phyloP scores from a whole-genome alignment of 2,888 invertebrate species.

The Hoplodrina ambigua region DNA sequence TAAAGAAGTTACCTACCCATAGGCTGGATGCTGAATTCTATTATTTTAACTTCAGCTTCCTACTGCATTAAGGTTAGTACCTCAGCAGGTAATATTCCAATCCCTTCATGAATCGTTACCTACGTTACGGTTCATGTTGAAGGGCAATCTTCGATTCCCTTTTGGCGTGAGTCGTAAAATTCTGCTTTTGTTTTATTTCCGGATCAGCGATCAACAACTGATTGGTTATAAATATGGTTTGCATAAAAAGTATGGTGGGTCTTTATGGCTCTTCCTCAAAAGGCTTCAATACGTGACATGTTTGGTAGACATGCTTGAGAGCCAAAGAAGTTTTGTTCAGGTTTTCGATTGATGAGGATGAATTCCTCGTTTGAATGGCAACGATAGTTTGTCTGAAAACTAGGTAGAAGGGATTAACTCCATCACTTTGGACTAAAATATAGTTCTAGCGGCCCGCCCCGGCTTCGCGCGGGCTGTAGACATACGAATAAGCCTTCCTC shows the following conservation, averaged over 20 bases:
- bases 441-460: no score
- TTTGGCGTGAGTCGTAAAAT: slow-evolving; percentile 32
- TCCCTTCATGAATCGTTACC: background rate
- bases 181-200: slow-evolving; percentile 34
- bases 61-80: background rate
- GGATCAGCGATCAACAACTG: slow-evolving; percentile 12
- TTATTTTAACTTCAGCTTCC: background rate
- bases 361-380: slow-evolving; percentile 23
- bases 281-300: slow-evolving; percentile 10
- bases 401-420: background rate
- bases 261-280: slow-evolving; percentile 6
- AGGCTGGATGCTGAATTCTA: no score
- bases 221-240: slow-evolving; percentile 22
- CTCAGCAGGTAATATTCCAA: background rate
- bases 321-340: slow-evolving; percentile 5
- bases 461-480: no score
- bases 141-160: slow-evolving; percentile 19
- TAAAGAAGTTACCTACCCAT: no score
- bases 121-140: slow-evolving; percentile 24
- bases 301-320: background rate
- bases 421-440: no score
- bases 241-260: background rate
- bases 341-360: background rate
- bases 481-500: no score
- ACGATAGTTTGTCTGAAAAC: background rate